phyloP scores from a whole-genome alignment of 1,140 invertebrate genomes.

The Orius laevigatus region DNA sequence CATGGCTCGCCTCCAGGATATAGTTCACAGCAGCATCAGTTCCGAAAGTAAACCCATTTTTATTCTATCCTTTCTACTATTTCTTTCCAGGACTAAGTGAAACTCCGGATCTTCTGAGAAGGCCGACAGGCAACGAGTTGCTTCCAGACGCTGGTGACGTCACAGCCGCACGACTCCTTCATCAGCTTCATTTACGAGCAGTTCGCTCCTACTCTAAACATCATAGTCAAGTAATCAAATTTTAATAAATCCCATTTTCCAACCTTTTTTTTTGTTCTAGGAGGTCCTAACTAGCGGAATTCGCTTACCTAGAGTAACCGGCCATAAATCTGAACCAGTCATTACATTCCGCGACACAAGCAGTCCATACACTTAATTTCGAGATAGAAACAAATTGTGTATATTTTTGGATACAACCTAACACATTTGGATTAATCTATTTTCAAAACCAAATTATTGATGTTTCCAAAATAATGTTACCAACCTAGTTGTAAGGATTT shows the following conservation, averaged over 20 bases:
- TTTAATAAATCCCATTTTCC: neutral
- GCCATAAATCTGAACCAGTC: slow-evolving; percentile 19
- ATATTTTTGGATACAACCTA: too few species aligned
- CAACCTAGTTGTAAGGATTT: too few species aligned
- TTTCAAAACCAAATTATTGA: too few species aligned
- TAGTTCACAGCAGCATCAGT: slow-evolving; percentile 14
- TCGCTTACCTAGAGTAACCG: slow-evolving; percentile 5
- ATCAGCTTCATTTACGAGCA: slow-evolving; percentile 21
- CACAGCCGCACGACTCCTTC: slow-evolving; percentile 14
- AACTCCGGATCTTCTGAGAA: slow-evolving; percentile 23
- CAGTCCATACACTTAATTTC: neutral
- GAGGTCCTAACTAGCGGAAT: slow-evolving; percentile 10
- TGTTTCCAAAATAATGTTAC: too few species aligned
- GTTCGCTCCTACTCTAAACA: slow-evolving; percentile 20
- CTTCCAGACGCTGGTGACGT: slow-evolving; percentile 15
- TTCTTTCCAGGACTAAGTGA: slow-evolving; percentile 18
- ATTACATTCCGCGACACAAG: slow-evolving; percentile 20
- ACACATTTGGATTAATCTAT: too few species aligned
- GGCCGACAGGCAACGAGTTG: slow-evolving; percentile 20
- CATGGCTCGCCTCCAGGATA: slow-evolving; percentile 18
- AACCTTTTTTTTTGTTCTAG: slow-evolving; percentile 7
- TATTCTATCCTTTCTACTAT: neutral
- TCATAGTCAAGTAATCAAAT: slow-evolving; percentile 14
- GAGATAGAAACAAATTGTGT: too few species aligned
- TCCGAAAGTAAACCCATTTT: slow-evolving; percentile 15